Percentiles rank a stretch among this genome's conserved stretches.
Conservation (phyloP, 2,888 invertebrate species). For the Proisotoma minuta region DNA sequence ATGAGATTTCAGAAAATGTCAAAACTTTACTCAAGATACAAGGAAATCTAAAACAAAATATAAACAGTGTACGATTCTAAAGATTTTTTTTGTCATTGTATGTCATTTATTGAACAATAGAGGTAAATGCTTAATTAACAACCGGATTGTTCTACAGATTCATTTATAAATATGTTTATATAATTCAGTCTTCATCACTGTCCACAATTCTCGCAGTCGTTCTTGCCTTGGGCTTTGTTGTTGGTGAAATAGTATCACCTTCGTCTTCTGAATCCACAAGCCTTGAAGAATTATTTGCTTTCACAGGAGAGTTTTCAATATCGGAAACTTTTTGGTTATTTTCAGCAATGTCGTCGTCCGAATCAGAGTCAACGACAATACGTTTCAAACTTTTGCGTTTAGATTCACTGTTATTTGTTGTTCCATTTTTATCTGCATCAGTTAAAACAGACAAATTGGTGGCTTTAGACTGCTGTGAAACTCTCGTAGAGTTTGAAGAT, state of each 20-base stretch:
- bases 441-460: background rate
- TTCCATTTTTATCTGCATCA: background rate
- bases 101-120: too few relatives aligned
- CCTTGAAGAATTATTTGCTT: background rate
- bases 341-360: slow-evolving; percentile 1
- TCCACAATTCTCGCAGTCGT: slow-evolving; percentile 4
- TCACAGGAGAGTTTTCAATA: slow-evolving; percentile 1
- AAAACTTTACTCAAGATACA: slow-evolving; percentile 22
- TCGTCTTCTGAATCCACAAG: slow-evolving; percentile 15
- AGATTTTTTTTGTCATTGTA: too few relatives aligned
- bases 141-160: too few relatives aligned
- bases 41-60: slow-evolving; percentile 21
- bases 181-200: slow-evolving; percentile 11
- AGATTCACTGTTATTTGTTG: background rate
- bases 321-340: background rate
- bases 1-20: slow-evolving; percentile 23
- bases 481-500: background rate
- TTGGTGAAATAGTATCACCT: background rate
- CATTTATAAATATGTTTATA: too few relatives aligned
- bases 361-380: slow-evolving; percentile 9
- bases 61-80: too few relatives aligned
- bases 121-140: too few relatives aligned
- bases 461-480: background rate
- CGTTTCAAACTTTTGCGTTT: slow-evolving; percentile 1
- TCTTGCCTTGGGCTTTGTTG: slow-evolving; percentile 4